phyloP scores from a whole-genome alignment of 2,888 invertebrate species.

The Drosophila paramelanica region DNA sequence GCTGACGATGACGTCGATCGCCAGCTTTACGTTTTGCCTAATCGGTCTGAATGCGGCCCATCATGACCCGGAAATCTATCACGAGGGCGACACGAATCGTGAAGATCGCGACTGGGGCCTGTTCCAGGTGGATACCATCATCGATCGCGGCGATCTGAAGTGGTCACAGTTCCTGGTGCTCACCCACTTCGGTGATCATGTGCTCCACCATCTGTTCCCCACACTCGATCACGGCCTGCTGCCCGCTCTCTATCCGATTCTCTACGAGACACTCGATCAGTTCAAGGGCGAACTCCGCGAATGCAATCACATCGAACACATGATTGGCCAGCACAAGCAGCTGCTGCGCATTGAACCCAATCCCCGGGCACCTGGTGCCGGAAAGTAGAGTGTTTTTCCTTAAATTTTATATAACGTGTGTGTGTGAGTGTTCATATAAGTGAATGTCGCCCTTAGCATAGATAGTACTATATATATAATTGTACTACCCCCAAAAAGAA shows the following conservation, averaged over 20 bases:
- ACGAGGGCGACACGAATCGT: slow-evolving; percentile 89
- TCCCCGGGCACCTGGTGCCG: slow-evolving; percentile 75
- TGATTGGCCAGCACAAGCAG: slow-evolving; percentile 89
- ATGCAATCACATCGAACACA: slow-evolving; percentile 87
- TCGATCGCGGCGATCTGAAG: slow-evolving; percentile 89
- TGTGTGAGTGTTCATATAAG: background rate
- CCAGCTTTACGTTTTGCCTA: slow-evolving; percentile 87
- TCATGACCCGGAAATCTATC: slow-evolving; percentile 92
- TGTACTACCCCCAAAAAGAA: background rate
- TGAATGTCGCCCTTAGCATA: background rate
- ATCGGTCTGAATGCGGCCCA: slow-evolving; percentile 91
- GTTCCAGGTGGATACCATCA: slow-evolving; percentile 90
- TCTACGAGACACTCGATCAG: slow-evolving; percentile 83
- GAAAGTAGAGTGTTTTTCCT: slow-evolving; percentile 29
- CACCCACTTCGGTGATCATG: slow-evolving; percentile 91
- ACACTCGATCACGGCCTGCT: slow-evolving; percentile 91
- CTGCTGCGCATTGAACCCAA: slow-evolving; percentile 86
- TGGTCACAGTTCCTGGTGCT: slow-evolving; percentile 89
- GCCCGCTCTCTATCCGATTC: slow-evolving; percentile 87
- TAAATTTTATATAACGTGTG: background rate
- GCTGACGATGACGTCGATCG: slow-evolving; percentile 86
- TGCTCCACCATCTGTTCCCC: slow-evolving; percentile 92
- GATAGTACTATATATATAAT: background rate
- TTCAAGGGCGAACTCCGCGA: slow-evolving; percentile 83
- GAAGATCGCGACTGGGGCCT: slow-evolving; percentile 90